Conservation (phyloP, 2,888 invertebrate species). For the Mimas tiliae region DNA sequence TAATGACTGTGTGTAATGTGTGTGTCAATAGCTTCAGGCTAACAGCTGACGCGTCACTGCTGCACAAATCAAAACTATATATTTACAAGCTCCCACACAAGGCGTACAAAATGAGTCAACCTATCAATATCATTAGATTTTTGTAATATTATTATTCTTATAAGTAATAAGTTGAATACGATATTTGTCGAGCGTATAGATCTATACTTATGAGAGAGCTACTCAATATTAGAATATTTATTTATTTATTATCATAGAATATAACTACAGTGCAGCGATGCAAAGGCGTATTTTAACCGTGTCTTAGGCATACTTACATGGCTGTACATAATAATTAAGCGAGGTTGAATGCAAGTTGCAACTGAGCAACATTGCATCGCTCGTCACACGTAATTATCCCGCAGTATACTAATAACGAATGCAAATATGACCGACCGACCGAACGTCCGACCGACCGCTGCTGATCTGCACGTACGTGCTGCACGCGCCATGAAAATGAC, state of each 20-base stretch:
- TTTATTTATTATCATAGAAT: conserved; percentile 30
- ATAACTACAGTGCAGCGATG: conserved; percentile 27
- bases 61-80: too few relatives aligned
- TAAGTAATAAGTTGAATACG: too few relatives aligned
- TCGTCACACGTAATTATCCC: conserved; percentile 78
- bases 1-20: too few relatives aligned
- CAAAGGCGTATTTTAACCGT: conserved; percentile 40
- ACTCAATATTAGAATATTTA: conserved; percentile 19
- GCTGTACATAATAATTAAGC: conserved; percentile 62
- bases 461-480: conserved; percentile 29
- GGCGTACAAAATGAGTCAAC: too few relatives aligned
- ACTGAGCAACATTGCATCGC: conserved; percentile 55
- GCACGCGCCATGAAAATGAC: conserved; percentile 53
- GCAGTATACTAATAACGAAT: conserved; percentile 74
- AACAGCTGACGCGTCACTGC: too few relatives aligned
- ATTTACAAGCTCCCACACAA: too few relatives aligned
- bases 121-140: too few relatives aligned
- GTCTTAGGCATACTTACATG: conserved; percentile 46
- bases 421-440: conserved; percentile 67
- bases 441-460: conserved; percentile 33
- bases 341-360: conserved; percentile 51
- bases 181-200: too few relatives aligned
- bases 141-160: too few relatives aligned
- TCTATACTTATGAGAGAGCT: neutral
- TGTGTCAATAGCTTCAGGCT: too few relatives aligned